A percentile compares a stretch with the other conserved stretches of the same genome.
phyloP scores from a whole-genome alignment of 2,113 vertebrate genomes.

The Nibea albiflora region DNA sequence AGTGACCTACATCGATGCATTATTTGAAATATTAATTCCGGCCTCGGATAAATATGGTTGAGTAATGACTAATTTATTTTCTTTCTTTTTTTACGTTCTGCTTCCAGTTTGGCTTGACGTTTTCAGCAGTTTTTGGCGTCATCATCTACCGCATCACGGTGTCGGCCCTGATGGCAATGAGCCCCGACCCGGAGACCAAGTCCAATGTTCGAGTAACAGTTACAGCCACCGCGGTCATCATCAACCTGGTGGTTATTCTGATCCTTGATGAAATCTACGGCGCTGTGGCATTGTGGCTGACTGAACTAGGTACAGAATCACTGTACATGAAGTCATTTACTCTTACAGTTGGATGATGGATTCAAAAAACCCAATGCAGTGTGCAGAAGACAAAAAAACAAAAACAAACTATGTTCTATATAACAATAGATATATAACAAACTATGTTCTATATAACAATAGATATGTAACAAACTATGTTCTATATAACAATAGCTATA shows the following conservation, averaged over 20 bases:
- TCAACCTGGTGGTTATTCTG: slow-evolving; percentile 96
- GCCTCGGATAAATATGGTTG: neutral
- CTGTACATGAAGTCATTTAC: neutral
- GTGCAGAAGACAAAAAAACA: neutral
- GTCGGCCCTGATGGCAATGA: slow-evolving; percentile 92
- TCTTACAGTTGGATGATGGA: neutral
- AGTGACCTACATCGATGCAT: slow-evolving; percentile 30
- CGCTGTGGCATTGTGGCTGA: slow-evolving; percentile 93
- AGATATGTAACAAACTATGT: neutral
- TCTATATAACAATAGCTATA: neutral
- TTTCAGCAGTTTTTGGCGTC: slow-evolving; percentile 94
- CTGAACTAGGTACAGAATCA: slow-evolving; percentile 89
- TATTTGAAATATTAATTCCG: slow-evolving; percentile 40
- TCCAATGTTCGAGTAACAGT: slow-evolving; percentile 92
- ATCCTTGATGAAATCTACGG: slow-evolving; percentile 98
- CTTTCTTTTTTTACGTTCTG: neutral
- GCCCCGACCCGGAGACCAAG: slow-evolving; percentile 86
- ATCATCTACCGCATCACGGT: slow-evolving; percentile 94
- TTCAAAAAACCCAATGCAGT: neutral
- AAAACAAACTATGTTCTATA: neutral
- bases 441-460: neutral
- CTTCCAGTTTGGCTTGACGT: slow-evolving; percentile 91
- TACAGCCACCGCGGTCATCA: slow-evolving; percentile 94
- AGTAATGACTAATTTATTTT: slow-evolving; percentile 2
- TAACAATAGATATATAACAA: neutral